phyloP scores from a whole-genome alignment of 2,113 vertebrate species.

The Chionomys nivalis region DNA sequence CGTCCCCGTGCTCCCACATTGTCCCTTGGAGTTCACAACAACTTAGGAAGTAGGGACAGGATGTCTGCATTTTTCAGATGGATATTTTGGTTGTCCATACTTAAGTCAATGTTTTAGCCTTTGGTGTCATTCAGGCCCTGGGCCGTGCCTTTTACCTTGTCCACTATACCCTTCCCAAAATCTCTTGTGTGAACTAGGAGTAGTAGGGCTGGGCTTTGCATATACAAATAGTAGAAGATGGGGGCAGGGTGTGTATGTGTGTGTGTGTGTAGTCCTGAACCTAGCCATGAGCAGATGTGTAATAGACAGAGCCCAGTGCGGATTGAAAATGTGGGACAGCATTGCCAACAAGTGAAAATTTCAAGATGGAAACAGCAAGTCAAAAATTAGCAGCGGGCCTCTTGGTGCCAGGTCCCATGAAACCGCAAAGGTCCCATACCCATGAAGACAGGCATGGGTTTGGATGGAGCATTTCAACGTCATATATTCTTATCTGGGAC shows the following conservation, averaged over 20 bases:
- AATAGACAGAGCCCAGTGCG: neutral
- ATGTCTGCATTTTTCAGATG: neutral
- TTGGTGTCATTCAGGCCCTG: neutral
- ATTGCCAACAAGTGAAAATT: neutral
- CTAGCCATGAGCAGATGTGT: neutral
- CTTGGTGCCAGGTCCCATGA: too few species aligned
- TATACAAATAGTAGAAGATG: neutral
- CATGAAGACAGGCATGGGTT: neutral
- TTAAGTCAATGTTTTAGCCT: neutral
- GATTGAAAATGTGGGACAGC: neutral
- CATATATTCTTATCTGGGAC: neutral
- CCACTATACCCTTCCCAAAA: neutral
- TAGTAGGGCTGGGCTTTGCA: neutral
- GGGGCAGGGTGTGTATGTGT: neutral
- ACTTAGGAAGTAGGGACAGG: neutral
- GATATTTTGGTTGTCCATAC: neutral
- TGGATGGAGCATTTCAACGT: too few species aligned
- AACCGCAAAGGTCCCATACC: fast-evolving
- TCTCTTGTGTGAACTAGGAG: neutral
- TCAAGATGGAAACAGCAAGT: neutral
- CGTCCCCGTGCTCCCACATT: neutral
- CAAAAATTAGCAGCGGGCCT: too few species aligned
- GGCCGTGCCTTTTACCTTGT: neutral
- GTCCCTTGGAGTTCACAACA: neutral
- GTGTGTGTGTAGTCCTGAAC: neutral